Base-by-base conservation (phyloP, 2,888 invertebrate genomes). In the Cantharis lateralis region DNA sequence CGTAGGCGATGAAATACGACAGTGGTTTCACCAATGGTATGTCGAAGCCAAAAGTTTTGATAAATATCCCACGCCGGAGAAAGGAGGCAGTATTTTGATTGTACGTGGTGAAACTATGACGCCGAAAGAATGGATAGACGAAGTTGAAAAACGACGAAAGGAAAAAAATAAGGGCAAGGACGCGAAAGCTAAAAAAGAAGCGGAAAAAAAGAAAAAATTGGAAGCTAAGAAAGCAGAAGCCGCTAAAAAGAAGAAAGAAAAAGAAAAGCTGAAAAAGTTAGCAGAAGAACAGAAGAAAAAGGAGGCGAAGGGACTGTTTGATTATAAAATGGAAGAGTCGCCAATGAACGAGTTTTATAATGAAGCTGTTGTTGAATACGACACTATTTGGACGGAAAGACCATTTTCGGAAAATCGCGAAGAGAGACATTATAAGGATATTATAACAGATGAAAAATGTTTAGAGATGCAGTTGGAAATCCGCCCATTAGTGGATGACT, bases 11-110 rank as follows among this genome's bases (percentile, higher is more conserved):
- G 95, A 95, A 89, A 91, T 96, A 75, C 89, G 93, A 75, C 91
- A 92, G 83, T 95, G 95, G 95, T 93, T 94, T 84, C 85, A 89
- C 68, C 88, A 91, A 73, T 95, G 93, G 93, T 93, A 93, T 87
- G 86, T 87, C 62, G 85, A 86, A 75, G 86, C 89, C 0, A 89
- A 89, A 24, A 87, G 89, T 69, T 95, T 95, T 84, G 95, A 95
- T 78, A 92, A 93, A 79, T 94, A 91, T 85, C 95, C 96, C 69
- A 91, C 91, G 78, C 91, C 91, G 48, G 92, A 92, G 48, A 91
- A 93, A 85, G 95, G 95, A 7, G 96, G 95, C 2, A 91, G 87
- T 0, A 82, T 92, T 71, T 83, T 93, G 68, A 88, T 93, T 11
- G 90, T 91, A 0, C 88, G 88, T 77, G 92, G 92, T 10, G 89